These are phyloP conservation scores for Drosophila guanche DNA, from an alignment of 1,140 invertebrate genomes.

Conservation along the genomic window DNA sequence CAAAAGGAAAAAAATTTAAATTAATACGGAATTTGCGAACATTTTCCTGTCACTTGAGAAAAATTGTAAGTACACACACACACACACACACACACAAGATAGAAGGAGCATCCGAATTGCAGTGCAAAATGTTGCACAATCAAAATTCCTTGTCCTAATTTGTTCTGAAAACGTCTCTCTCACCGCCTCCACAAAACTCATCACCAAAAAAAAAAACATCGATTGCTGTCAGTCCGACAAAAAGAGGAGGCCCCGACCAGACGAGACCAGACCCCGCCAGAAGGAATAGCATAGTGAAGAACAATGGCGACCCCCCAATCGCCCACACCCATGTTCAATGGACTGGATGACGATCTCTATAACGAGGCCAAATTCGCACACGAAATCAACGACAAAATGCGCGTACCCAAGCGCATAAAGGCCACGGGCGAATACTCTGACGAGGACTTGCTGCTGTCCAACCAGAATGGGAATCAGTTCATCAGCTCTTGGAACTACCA, in stretches of 20 bases:
- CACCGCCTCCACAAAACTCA: constrained; percentile 45
- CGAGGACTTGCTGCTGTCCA: constrained; percentile 85
- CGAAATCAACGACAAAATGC: constrained; percentile 91
- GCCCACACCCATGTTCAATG: constrained; percentile 86
- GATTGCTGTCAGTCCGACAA: constrained; percentile 8
- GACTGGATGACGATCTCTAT: constrained; percentile 86
- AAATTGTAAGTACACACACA: constrained; percentile 56
- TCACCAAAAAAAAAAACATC: constrained; percentile 2
- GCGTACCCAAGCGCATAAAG: constrained; percentile 90
- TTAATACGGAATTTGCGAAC: constrained; percentile 36
- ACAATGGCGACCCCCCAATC: constrained; percentile 86
- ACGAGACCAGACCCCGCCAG: background rate
- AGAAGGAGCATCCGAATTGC: constrained; percentile 12
- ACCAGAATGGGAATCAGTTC: constrained; percentile 84
- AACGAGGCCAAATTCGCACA: constrained; percentile 89
- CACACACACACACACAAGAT: constrained; percentile 28
- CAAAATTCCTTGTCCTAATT: constrained; percentile 59
- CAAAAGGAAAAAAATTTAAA: constrained; percentile 67
- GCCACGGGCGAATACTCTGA: constrained; percentile 87
- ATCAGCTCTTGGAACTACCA: constrained; percentile 87
- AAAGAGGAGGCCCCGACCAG: background rate
- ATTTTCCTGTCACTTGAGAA: constrained; percentile 62
- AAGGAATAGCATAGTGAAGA: constrained; percentile 5
- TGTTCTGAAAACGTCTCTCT: constrained; percentile 75
- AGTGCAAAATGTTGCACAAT: constrained; percentile 54